Conservation (phyloP, 2,113 vertebrate genomes). For the Cynocephalus volans region DNA sequence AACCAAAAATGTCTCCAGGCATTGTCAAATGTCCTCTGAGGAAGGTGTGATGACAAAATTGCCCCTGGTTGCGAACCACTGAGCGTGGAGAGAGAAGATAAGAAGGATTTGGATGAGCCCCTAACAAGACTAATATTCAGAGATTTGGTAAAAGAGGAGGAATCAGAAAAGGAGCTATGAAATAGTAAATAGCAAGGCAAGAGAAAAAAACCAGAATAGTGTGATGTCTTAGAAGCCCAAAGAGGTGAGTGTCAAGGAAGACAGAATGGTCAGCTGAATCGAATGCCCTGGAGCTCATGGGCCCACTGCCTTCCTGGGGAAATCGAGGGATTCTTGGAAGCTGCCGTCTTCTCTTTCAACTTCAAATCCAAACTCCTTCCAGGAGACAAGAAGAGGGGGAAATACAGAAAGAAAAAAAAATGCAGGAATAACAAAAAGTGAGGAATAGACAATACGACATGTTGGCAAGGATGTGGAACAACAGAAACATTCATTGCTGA, state of each 20-base stretch:
- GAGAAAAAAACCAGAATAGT: neutral
- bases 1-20: neutral
- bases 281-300: neutral
- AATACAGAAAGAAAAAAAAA: neutral
- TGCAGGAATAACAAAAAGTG: neutral
- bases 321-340: neutral
- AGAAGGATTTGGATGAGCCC: neutral
- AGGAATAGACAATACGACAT: neutral
- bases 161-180: neutral
- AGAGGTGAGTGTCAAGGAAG: neutral
- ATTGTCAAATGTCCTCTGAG: neutral
- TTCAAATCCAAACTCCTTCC: neutral
- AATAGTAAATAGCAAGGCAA: neutral
- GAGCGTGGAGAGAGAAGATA: neutral
- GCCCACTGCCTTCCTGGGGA: neutral
- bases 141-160: neutral
- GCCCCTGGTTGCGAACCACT: neutral
- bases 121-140: neutral
- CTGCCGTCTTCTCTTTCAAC: neutral
- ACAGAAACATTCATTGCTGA: neutral
- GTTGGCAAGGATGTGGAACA: neutral
- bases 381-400: neutral
- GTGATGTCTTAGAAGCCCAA: neutral
- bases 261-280: neutral
- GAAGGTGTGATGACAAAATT: neutral